Percentiles rank a stretch among this genome's conserved stretches.
Conservation (phyloP, 2,888 invertebrate species). For the Drosophila borealis region DNA sequence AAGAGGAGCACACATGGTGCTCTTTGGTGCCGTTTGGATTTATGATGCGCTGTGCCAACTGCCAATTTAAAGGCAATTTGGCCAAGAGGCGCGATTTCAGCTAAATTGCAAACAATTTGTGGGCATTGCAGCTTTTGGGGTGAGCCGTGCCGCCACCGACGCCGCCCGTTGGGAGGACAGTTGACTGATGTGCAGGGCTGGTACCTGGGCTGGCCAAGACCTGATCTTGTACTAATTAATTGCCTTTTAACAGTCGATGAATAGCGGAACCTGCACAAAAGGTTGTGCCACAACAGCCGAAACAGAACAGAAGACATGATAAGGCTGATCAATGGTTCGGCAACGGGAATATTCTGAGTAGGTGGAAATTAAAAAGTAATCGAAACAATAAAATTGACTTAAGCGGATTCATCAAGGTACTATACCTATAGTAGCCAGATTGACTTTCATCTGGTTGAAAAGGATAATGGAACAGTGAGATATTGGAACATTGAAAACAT, state of each 20-base stretch:
- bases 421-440: too few species aligned
- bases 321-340: neutral
- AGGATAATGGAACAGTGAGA: neutral
- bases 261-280: constrained; percentile 8
- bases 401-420: too few species aligned
- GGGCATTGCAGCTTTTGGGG: constrained; percentile 24
- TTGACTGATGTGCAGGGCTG: constrained; percentile 31
- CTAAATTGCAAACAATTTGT: constrained; percentile 82
- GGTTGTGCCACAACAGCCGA: neutral
- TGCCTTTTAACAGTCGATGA: constrained; percentile 41
- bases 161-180: constrained; percentile 8
- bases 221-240: constrained; percentile 36
- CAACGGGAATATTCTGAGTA: neutral
- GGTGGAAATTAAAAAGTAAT: too few species aligned
- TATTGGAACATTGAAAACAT: neutral
- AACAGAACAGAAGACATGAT: neutral
- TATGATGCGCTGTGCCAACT: constrained; percentile 74
- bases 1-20: constrained; percentile 11
- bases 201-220: neutral
- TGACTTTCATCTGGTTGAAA: too few species aligned
- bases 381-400: too few species aligned
- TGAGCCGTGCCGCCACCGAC: constrained; percentile 15
- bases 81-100: constrained; percentile 81
- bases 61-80: constrained; percentile 83
- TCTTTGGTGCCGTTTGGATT: constrained; percentile 57